Percentiles rank a stretch among this genome's conserved stretches.
Evolutionary conservation across 2,113 vertebrate species (phyloP).

Genomic region (Arizona elegans): DNA sequence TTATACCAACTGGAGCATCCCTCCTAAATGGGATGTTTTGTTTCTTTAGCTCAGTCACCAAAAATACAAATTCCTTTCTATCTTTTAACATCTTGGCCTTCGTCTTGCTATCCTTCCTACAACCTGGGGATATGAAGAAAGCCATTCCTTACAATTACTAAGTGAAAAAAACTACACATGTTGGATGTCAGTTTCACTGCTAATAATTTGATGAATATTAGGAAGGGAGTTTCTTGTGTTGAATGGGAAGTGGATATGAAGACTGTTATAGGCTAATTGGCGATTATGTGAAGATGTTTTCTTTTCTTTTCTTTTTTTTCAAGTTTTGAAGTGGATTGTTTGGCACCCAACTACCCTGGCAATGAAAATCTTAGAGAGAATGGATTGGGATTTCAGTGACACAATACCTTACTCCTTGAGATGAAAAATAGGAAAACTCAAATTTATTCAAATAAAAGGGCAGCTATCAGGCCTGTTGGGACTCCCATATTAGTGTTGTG

Average conservation of each 20-base stretch:
- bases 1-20: no score
- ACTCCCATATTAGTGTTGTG: neutral
- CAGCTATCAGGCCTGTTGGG: accelerated
- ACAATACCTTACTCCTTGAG: neutral
- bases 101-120: neutral
- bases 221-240: neutral
- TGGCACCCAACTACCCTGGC: neutral
- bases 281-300: neutral
- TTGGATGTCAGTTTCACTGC: neutral
- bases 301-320: neutral
- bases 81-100: no score
- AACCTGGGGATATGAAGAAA: neutral
- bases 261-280: neutral
- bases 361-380: neutral
- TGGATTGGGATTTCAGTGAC: neutral
- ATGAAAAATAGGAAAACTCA: neutral
- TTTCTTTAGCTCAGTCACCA: no score
- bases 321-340: neutral
- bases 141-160: neutral
- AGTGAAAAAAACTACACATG: neutral
- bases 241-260: neutral
- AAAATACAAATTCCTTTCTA: no score
- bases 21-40: no score
- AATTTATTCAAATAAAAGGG: neutral
- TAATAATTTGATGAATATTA: neutral